phyloP scores from a whole-genome alignment of 2,888 invertebrate genomes.

The Caenorhabditis uteleia region DNA sequence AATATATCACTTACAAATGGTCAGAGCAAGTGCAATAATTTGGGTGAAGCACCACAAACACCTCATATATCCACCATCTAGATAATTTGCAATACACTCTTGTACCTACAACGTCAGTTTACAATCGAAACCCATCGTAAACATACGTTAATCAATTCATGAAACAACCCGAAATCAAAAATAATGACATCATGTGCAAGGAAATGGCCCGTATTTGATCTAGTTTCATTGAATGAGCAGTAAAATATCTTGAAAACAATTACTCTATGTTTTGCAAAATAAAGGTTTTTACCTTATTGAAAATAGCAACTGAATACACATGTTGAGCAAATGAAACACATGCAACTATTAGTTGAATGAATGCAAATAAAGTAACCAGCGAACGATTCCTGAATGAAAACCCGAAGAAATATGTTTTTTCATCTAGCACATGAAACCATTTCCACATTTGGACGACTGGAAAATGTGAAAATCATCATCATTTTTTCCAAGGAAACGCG shows the following conservation, averaged over 20 bases:
- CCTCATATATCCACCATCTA: conserved; percentile 64
- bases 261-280: background rate
- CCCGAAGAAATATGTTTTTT: conserved; percentile 48
- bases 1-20: conserved; percentile 35
- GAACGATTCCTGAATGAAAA: conserved; percentile 47
- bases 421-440: conserved; percentile 52
- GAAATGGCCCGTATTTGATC: conserved; percentile 47
- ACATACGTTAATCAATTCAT: conserved; percentile 55
- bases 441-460: conserved; percentile 21
- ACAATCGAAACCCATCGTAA: conserved; percentile 2
- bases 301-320: conserved; percentile 51
- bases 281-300: conserved; percentile 40
- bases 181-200: conserved; percentile 60
- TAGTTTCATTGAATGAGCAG: conserved; percentile 57
- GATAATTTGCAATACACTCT: conserved; percentile 65
- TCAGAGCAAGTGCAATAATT: conserved; percentile 39
- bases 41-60: conserved; percentile 63
- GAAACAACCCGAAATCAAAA: conserved; percentile 63
- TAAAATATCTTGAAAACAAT: conserved; percentile 47
- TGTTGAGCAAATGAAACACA: conserved; percentile 59
- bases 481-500: no score
- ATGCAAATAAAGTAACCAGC: conserved; percentile 48
- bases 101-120: conserved; percentile 45
- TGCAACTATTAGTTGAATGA: conserved; percentile 54
- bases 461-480: no score